Percentiles rank a stretch among this genome's conserved stretches.
phyloP scores from a whole-genome alignment of 2,797 vertebrate species.

The Paguma larvata region DNA sequence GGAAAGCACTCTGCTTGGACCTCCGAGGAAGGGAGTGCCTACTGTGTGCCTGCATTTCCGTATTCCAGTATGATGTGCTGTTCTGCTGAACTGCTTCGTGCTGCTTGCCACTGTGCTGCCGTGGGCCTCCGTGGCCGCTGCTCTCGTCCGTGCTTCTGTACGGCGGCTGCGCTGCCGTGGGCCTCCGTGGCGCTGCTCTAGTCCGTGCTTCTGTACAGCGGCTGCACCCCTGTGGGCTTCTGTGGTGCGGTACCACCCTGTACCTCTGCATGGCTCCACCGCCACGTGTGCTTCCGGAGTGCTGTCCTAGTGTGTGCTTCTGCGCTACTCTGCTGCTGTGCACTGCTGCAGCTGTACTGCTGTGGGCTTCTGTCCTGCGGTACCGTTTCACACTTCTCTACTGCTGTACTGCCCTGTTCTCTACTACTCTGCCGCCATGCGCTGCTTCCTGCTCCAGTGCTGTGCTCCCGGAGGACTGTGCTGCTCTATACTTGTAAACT shows the following conservation, averaged over 20 bases:
- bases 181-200: too few species aligned
- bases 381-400: neutral
- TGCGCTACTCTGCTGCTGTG: neutral
- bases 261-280: too few species aligned
- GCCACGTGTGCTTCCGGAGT: too few species aligned
- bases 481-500: neutral
- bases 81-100: too few species aligned
- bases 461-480: neutral
- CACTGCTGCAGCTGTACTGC: neutral
- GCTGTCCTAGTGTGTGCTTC: neutral
- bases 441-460: fast-evolving
- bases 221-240: too few species aligned
- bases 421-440: neutral
- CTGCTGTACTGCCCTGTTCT: too few species aligned
- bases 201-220: too few species aligned
- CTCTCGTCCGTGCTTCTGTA: too few species aligned
- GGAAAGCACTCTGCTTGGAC: neutral
- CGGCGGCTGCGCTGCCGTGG: too few species aligned
- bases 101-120: neutral
- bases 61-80: fast-evolving
- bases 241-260: too few species aligned
- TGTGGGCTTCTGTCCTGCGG: neutral
- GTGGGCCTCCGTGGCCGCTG: fast-evolving
- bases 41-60: too few species aligned
- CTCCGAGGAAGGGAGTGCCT: neutral